A percentile compares a stretch with the other conserved stretches of the same genome.
These are phyloP conservation scores for Sebastes hopkinsi DNA, from an alignment of 2,797 vertebrate species.

Conservation along the genomic window DNA sequence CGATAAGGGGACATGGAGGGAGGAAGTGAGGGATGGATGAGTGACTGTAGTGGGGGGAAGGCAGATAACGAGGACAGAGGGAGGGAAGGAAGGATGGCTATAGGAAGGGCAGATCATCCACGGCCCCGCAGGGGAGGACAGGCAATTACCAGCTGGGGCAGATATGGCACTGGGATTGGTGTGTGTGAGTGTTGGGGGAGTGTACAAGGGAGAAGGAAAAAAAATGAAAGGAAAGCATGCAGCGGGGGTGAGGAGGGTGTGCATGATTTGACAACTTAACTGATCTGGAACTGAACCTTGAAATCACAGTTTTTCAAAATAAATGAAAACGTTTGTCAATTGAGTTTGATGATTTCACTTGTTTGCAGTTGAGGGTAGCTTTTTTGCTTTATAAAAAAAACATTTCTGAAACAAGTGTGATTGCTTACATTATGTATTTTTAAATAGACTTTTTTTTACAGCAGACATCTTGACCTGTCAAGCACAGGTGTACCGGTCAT, in stretches of 20 bases:
- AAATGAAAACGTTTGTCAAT: background rate
- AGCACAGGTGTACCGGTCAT: background rate
- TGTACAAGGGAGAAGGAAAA: constrained; percentile 13
- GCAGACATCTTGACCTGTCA: background rate
- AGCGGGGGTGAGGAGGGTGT: constrained; percentile 11
- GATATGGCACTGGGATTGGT: constrained; percentile 62
- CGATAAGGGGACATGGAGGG: constrained; percentile 47
- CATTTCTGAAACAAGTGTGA: background rate
- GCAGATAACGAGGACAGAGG: constrained; percentile 63
- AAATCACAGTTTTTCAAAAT: background rate
- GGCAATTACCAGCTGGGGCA: constrained; percentile 82
- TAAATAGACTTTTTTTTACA: background rate
- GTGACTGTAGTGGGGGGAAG: constrained; percentile 33
- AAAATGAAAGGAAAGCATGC: constrained; percentile 30
- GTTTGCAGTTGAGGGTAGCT: background rate
- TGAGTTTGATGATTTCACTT: background rate
- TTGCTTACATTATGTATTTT: background rate
- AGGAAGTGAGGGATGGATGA: constrained; percentile 45
- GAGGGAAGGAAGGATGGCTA: constrained; percentile 48
- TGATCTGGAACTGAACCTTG: background rate
- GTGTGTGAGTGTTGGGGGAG: constrained; percentile 35
- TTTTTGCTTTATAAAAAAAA: background rate
- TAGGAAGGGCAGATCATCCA: constrained; percentile 72
- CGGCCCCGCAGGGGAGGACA: constrained; percentile 74
- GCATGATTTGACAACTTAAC: background rate